phyloP scores from a whole-genome alignment of 2,888 invertebrate genomes.

The Globia sparganii region DNA sequence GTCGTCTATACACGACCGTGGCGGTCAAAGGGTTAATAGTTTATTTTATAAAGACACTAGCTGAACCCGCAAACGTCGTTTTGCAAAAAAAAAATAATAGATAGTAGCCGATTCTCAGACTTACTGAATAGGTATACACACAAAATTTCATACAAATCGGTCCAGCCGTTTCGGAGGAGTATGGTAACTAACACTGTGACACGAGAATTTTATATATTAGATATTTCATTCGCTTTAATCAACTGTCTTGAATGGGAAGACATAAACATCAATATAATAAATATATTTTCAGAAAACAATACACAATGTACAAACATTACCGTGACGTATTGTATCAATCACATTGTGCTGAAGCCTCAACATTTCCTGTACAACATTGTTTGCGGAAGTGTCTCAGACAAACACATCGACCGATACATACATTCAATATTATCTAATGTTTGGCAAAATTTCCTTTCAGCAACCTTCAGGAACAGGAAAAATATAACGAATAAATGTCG shows the following conservation, averaged over 20 bases:
- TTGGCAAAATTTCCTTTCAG: conserved; percentile 3
- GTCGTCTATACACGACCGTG: no score
- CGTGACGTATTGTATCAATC: conserved; percentile 27
- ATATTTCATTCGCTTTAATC: conserved; percentile 1
- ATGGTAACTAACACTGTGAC: no score
- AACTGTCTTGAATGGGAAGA: background rate
- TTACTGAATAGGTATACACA: no score
- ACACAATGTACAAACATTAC: background rate
- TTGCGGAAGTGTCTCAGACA: conserved; percentile 15
- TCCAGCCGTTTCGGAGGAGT: no score
- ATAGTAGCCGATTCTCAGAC: no score
- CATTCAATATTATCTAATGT: background rate
- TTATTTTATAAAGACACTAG: no score
- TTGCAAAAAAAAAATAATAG: no score
- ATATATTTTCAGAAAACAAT: conserved; percentile 8
- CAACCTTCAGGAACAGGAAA: conserved; percentile 22
- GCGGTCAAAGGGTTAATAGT: no score
- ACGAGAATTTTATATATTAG: no score
- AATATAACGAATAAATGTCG: conserved; percentile 36
- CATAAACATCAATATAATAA: background rate
- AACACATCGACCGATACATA: background rate
- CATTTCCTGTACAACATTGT: conserved; percentile 16
- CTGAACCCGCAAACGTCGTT: no score
- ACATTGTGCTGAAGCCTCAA: conserved; percentile 30
- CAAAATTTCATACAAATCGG: no score